Base-by-base conservation (phyloP, 2,113 vertebrate species). In the Fregata magnificens region DNA sequence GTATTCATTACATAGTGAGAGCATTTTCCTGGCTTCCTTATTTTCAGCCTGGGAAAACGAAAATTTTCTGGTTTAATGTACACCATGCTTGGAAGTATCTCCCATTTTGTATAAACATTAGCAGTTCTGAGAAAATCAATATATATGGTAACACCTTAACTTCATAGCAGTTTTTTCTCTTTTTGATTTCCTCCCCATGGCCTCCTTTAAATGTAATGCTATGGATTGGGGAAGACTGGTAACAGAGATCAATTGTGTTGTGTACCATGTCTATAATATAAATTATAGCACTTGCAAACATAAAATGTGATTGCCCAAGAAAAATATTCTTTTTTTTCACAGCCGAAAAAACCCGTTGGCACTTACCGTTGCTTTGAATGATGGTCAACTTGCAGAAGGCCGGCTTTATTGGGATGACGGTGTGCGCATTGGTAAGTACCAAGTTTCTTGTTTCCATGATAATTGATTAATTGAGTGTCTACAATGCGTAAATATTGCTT, bases 371-470 rank as follows among this genome's bases (percentile, higher is more conserved):
- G 99, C 99, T 67, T 97, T 99, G 93, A 97, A 97, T 53, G 98
- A 98, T 24, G 56, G 4, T 6, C 95, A 97, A 34, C 44, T 40
- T 7, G 99, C 99, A 14, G 42, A 97, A 67, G 99, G 99, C 47
- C 98, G 97, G 2, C 36, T 99, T 69, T 99, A 99, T 94, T 99
- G 99, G 99, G 99, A 99, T 26, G 98, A 99, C 32, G 99, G 99
- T 49, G 98, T 98, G 67, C 98, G 98, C 92, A 98, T 99, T 28
- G 98, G 99, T 99, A 90, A 96, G 98, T 92, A 9, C 17, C 17
- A 7, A 11, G 21, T 31, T 40, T 38, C 26, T 53, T 10, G 20
- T 36, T 25, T 34, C 2, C 12, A 1, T 6, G 10, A 4, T 8
- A 24, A 52, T 20, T 32, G 12, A 36, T 6, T 58, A 31, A 59